Evolutionary conservation across 2,797 vertebrate genomes (phyloP).

Genomic region (Chiloscyllium punctatum): DNA sequence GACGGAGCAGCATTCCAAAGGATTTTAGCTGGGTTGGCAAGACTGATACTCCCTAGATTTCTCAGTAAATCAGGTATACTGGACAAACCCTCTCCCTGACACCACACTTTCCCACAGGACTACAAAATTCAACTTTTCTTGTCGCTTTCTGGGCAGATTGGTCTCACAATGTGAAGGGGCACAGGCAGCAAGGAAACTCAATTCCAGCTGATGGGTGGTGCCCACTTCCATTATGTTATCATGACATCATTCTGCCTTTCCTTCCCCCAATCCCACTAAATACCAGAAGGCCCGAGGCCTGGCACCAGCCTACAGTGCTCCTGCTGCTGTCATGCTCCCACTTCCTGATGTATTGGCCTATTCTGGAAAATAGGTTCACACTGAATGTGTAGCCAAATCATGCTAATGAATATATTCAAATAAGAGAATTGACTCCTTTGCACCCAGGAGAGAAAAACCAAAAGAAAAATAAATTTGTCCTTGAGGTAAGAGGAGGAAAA

Average conservation of each 20-base stretch:
- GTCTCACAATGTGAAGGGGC: neutral
- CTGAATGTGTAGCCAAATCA: neutral
- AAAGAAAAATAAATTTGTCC: neutral
- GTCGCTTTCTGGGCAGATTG: neutral
- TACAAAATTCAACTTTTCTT: neutral
- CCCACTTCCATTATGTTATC: neutral
- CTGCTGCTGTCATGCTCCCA: neutral
- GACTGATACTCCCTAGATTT: neutral
- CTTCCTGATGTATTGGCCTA: neutral
- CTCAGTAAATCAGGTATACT: neutral
- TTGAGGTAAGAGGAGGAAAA: neutral
- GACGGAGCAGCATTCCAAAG: neutral
- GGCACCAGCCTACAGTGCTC: neutral
- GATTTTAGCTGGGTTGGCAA: no score
- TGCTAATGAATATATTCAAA: neutral
- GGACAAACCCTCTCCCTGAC: no score
- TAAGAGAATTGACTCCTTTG: neutral
- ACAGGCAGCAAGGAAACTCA: neutral
- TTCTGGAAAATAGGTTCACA: neutral
- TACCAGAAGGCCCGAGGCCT: neutral
- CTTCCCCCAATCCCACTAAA: no score
- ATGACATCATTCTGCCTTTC: neutral
- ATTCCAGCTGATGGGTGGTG: neutral
- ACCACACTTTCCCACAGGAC: no score
- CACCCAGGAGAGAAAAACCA: neutral